Percentiles rank a stretch among this genome's conserved stretches.
Evolutionary conservation across 2,113 vertebrate genomes (phyloP).

Genomic region (Panthera uncia): DNA sequence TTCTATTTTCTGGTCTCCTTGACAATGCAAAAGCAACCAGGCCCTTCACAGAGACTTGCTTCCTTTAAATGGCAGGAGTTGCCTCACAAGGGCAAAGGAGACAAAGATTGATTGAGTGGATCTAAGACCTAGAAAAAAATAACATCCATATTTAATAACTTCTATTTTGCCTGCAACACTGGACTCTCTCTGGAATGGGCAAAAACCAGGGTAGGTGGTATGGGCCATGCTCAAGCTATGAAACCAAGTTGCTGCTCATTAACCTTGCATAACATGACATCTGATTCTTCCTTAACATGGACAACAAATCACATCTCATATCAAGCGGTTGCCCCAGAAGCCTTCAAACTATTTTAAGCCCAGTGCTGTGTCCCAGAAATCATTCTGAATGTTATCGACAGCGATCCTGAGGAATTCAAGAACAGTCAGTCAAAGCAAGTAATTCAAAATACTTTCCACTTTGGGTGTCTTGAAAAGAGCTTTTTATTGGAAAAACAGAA

Average conservation of each 20-base stretch:
- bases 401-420: slow-evolving; percentile 46
- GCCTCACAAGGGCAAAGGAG: slow-evolving; percentile 62
- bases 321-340: slow-evolving; percentile 45
- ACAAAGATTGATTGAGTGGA: slow-evolving; percentile 44
- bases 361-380: slow-evolving; percentile 57
- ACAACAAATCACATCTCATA: slow-evolving; percentile 4
- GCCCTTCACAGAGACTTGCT: background rate
- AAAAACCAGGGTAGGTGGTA: background rate
- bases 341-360: slow-evolving; percentile 64
- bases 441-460: slow-evolving; percentile 57
- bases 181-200: background rate
- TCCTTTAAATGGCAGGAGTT: background rate
- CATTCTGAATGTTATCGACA: slow-evolving; percentile 43
- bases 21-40: slow-evolving; percentile 41
- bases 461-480: slow-evolving; percentile 43
- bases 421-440: slow-evolving; percentile 46
- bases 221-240: background rate
- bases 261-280: slow-evolving; percentile 48
- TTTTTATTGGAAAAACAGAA: slow-evolving; percentile 34
- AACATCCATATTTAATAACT: slow-evolving; percentile 51
- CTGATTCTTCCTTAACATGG: background rate
- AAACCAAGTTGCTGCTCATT: slow-evolving; percentile 24
- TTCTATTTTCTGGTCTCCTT: slow-evolving; percentile 60
- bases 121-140: slow-evolving; percentile 49
- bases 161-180: background rate